Evolutionary conservation across 2,797 vertebrate species (phyloP).

Genomic region (Paedocypris micromegethes): DNA sequence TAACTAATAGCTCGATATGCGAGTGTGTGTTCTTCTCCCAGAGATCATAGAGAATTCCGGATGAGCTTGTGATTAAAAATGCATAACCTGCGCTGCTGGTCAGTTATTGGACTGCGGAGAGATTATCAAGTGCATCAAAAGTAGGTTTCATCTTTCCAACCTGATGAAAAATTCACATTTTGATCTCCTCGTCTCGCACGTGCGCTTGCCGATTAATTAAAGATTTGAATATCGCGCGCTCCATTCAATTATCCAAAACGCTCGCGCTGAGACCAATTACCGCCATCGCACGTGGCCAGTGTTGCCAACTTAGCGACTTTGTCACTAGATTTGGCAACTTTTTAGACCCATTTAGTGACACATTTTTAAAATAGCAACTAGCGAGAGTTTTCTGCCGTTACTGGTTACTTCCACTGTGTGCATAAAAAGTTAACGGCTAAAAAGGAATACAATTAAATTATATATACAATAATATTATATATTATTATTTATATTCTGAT

Average conservation of each 20-base stretch:
- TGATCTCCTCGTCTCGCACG: background rate
- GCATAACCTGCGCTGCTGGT: constrained; percentile 9
- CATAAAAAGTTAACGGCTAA: too few relatives aligned
- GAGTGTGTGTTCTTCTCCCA: background rate
- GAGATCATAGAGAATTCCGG: constrained; percentile 35
- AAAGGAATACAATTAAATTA: too few relatives aligned
- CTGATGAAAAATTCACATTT: background rate
- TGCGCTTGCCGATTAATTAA: background rate
- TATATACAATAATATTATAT: too few relatives aligned
- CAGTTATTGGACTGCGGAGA: constrained; percentile 20
- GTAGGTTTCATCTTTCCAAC: background rate
- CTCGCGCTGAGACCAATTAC: background rate
- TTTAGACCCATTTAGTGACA: too few relatives aligned
- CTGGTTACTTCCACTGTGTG: too few relatives aligned
- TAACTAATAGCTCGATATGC: constrained; percentile 9
- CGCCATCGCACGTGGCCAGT: background rate
- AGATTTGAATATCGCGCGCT: background rate
- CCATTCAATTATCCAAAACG: background rate
- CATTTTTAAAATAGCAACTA: too few relatives aligned
- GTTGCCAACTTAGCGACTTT: too few relatives aligned
- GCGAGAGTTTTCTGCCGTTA: too few relatives aligned
- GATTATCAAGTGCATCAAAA: background rate
- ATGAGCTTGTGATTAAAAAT: constrained; percentile 36
- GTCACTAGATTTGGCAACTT: too few relatives aligned
- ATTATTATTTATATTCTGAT: too few relatives aligned